phyloP scores from a whole-genome alignment of 2,113 vertebrate species.

The Calyptomena viridis region DNA sequence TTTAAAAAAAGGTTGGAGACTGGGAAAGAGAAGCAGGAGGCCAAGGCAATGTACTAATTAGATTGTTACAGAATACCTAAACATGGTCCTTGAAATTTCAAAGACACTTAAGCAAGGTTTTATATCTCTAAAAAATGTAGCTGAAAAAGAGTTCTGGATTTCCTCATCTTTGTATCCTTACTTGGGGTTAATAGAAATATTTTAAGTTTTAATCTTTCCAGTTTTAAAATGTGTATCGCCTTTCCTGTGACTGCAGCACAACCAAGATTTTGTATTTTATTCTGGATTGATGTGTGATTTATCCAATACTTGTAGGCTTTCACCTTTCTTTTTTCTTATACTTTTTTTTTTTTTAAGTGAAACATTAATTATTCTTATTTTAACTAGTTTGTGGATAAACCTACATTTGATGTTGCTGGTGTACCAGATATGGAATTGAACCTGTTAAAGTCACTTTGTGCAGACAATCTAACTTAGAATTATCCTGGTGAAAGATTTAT shows the following conservation, averaged over 20 bases:
- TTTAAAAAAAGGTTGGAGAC: background rate
- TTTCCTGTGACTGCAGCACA: background rate
- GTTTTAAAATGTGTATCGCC: background rate
- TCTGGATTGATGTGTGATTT: background rate
- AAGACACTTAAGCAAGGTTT: background rate
- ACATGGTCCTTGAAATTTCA: background rate
- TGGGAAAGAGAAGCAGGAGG: background rate
- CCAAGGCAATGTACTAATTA: background rate
- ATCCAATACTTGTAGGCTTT: background rate
- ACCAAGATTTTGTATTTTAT: background rate
- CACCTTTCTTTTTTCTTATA: background rate
- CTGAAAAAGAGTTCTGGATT: background rate
- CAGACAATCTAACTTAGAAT: background rate
- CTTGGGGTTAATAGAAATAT: background rate
- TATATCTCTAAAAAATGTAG: background rate
- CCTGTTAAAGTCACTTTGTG: background rate
- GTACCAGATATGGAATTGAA: background rate
- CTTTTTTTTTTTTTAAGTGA: background rate
- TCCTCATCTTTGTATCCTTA: background rate
- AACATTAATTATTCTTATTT: background rate
- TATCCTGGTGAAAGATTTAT: background rate
- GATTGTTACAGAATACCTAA: background rate
- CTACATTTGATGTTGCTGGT: background rate
- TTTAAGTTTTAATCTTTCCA: background rate
- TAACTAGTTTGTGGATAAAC: background rate